Evolutionary conservation across 2,113 vertebrate genomes (phyloP), one percentile per base, ranked within the genome.

Genomic region (Casuarius casuarius): DNA sequence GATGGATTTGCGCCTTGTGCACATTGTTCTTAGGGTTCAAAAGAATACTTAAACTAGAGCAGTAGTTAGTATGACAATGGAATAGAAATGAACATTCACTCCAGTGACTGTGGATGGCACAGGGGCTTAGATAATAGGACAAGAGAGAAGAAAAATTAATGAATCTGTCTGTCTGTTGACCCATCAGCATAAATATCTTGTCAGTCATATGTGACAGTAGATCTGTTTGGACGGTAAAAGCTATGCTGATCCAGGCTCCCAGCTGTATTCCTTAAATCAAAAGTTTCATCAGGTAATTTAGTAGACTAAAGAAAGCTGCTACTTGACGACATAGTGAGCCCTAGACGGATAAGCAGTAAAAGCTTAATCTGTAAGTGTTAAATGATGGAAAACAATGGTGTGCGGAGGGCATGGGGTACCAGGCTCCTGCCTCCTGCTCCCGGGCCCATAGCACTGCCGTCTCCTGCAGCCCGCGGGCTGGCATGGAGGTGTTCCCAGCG

Each of bases 11-110:
- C 0, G 91, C 95, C 92, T 94, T 77, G 78, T 2, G 25, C 92
- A 81, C 97, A 96, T 95, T 96, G 95, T 97, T 97, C 94, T 95
- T 94, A 79, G 74, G 87, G 91, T 94, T 97, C 91, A 96, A 96
- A 97, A 97, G 91, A 97, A 97, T 94, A 96, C 95, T 96, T 94
- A 97, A 97, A 95, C 89, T 94, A 77, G 94, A 96, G 92, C 94
- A 94, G 92, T 90, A 95, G 94, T 95, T 95, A 94, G 95, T 89
- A 72, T 95, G 94, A 94, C 97, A 95, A 92, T 95, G 78, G 84
- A 92, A 96, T 77, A 92, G 89, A 95, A 97, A 96, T 96, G 95
- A 97, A 96, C 94, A 95, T 88, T 94, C 92, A 95, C 82, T 90
- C 54, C 87, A 83, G 87, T 51, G 87, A 75, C 87, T 97, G 54